A percentile compares a stretch with the other conserved stretches of the same genome.
Evolutionary conservation across 1,140 invertebrate species (phyloP).

Genomic region (Chlorops oryzae): DNA sequence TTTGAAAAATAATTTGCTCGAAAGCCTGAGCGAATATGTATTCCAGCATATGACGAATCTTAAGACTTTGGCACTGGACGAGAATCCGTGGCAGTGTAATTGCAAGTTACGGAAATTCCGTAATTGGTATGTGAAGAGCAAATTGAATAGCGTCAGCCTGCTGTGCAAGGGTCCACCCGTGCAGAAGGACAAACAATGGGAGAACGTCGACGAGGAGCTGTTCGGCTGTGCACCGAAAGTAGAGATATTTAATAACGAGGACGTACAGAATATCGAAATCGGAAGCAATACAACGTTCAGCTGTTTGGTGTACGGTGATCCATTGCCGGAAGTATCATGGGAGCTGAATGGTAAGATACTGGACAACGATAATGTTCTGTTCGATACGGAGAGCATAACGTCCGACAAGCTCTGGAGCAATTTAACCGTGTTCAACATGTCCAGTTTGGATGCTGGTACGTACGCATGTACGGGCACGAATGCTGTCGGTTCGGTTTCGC

Average conservation of each 20-base stretch:
- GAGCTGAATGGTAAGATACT: conserved; percentile 64
- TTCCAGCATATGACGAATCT: conserved; percentile 62
- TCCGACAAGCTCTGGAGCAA: conserved; percentile 58
- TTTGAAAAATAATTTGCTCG: conserved; percentile 62
- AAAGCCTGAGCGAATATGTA: conserved; percentile 58
- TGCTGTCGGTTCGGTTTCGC: conserved; percentile 61
- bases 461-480: conserved; percentile 76
- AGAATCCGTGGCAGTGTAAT: conserved; percentile 87
- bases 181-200: conserved; percentile 59
- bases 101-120: conserved; percentile 75
- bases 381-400: conserved; percentile 37
- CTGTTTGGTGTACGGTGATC: conserved; percentile 74
- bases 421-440: conserved; percentile 66
- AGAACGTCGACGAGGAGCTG: conserved; percentile 58
- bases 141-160: conserved; percentile 59
- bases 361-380: conserved; percentile 50
- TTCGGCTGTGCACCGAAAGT: conserved; percentile 72
- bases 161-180: conserved; percentile 57
- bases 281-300: conserved; percentile 73
- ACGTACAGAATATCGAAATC: conserved; percentile 60
- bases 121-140: conserved; percentile 68
- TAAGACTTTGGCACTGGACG: conserved; percentile 71
- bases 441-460: conserved; percentile 69
- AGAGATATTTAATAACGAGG: conserved; percentile 52
- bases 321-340: conserved; percentile 77